These are phyloP conservation scores for Trematomus loennbergii DNA, from an alignment of 2,113 vertebrate species.

Conservation along the genomic window DNA sequence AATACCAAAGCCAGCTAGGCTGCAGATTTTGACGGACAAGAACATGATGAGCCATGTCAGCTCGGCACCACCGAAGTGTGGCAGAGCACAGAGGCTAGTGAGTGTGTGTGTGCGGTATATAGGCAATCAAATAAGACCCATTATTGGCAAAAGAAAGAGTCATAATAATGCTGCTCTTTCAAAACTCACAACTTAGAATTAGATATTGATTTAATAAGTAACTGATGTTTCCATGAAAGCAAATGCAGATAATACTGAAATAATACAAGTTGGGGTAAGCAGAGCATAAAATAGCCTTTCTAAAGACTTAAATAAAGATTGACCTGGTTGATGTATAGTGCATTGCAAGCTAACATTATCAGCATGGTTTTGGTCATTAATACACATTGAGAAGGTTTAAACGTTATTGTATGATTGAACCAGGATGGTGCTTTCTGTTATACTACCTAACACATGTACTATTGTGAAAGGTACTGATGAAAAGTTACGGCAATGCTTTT, in stretches of 20 bases:
- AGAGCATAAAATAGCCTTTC: slow-evolving; percentile 7
- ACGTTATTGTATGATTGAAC: background rate
- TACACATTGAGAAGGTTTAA: background rate
- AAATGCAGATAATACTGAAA: slow-evolving; percentile 17
- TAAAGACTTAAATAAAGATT: slow-evolving; percentile 7
- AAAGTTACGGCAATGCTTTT: background rate
- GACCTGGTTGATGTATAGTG: background rate
- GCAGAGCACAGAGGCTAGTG: slow-evolving; percentile 21
- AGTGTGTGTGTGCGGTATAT: too few relatives aligned
- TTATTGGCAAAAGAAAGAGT: slow-evolving; percentile 38
- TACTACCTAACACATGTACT: background rate
- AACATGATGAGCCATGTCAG: slow-evolving; percentile 61
- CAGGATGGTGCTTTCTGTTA: background rate
- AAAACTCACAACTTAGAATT: slow-evolving; percentile 28
- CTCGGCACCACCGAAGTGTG: slow-evolving; percentile 46
- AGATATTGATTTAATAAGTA: slow-evolving; percentile 37
- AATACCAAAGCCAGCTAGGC: slow-evolving; percentile 30
- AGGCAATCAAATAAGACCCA: slow-evolving; percentile 54
- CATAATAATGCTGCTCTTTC: slow-evolving; percentile 30
- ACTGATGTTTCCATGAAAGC: slow-evolving; percentile 8
- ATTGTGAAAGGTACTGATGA: background rate
- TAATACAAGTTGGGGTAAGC: slow-evolving; percentile 6
- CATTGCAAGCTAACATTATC: background rate
- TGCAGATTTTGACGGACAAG: slow-evolving; percentile 49
- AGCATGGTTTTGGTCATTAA: background rate